Percentiles rank a stretch among this genome's conserved stretches.
phyloP scores from a whole-genome alignment of 2,888 invertebrate species.

The Digitonthophagus gazella region DNA sequence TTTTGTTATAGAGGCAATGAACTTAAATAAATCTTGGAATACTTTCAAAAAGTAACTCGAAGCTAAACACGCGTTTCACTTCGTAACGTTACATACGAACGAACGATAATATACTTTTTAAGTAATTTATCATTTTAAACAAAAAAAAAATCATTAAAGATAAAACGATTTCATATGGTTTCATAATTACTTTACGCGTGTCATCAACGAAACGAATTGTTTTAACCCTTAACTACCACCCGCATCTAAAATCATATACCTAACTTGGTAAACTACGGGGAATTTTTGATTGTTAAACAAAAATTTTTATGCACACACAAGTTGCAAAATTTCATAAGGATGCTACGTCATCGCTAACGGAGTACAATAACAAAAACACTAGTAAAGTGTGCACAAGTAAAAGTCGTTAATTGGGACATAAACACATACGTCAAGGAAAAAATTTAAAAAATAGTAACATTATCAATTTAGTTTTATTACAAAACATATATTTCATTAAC shows the following conservation, averaged over 20 bases:
- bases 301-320: neutral
- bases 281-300: too few relatives aligned
- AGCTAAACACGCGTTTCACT: neutral
- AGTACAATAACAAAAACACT: neutral
- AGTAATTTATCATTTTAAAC: neutral
- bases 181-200: neutral
- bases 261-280: too few relatives aligned
- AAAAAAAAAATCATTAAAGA: neutral
- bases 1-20: neutral
- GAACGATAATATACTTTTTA: too few relatives aligned
- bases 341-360: neutral
- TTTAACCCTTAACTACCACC: too few relatives aligned
- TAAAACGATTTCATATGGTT: too few relatives aligned
- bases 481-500: too few relatives aligned
- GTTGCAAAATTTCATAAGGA: neutral
- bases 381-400: too few relatives aligned
- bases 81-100: too few relatives aligned
- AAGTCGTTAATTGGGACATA: neutral
- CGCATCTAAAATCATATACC: too few relatives aligned
- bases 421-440: neutral
- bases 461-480: too few relatives aligned
- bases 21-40: neutral
- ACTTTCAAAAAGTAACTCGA: neutral
- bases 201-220: too few relatives aligned
- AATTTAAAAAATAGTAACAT: too few relatives aligned